phyloP scores from a whole-genome alignment of 2,113 vertebrate genomes.

The Platichthys flesus region DNA sequence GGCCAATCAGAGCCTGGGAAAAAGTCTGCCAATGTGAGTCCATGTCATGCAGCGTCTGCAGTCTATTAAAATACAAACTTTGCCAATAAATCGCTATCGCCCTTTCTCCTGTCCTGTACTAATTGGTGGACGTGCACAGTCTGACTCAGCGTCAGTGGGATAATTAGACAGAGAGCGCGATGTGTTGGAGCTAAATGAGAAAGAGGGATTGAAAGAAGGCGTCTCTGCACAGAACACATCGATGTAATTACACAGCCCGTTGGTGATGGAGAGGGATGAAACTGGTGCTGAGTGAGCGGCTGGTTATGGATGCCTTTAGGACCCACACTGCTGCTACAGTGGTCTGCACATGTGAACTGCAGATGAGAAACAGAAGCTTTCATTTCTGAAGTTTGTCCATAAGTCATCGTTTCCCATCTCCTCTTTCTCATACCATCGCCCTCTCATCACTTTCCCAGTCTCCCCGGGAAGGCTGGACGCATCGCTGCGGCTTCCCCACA shows the following conservation, averaged over 20 bases:
- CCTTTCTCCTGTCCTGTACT: conserved; percentile 54
- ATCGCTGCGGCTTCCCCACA: conserved; percentile 34
- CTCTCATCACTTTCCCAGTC: background rate
- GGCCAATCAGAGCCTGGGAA: conserved; percentile 40
- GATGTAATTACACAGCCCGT: conserved; percentile 62
- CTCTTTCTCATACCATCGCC: conserved; percentile 12
- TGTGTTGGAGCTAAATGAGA: conserved; percentile 2
- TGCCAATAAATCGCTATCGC: conserved; percentile 65
- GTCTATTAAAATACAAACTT: conserved; percentile 67
- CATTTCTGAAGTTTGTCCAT: conserved; percentile 26
- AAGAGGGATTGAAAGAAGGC: background rate
- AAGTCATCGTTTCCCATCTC: conserved; percentile 30
- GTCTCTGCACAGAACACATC: conserved; percentile 40
- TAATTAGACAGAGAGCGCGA: conserved; percentile 16
- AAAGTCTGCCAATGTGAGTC: conserved; percentile 45
- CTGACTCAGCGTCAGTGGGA: conserved; percentile 33
- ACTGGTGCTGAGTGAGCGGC: conserved; percentile 42
- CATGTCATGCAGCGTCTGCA: conserved; percentile 60
- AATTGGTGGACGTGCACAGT: conserved; percentile 57
- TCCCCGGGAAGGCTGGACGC: conserved; percentile 13
- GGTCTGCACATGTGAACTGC: conserved; percentile 60
- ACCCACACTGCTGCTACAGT: conserved; percentile 26
- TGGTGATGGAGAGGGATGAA: conserved; percentile 53
- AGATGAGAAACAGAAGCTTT: conserved; percentile 59
- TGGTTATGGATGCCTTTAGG: conserved; percentile 55